Conservation (phyloP, 1,140 invertebrate species). For the Drosophila mayri region DNA sequence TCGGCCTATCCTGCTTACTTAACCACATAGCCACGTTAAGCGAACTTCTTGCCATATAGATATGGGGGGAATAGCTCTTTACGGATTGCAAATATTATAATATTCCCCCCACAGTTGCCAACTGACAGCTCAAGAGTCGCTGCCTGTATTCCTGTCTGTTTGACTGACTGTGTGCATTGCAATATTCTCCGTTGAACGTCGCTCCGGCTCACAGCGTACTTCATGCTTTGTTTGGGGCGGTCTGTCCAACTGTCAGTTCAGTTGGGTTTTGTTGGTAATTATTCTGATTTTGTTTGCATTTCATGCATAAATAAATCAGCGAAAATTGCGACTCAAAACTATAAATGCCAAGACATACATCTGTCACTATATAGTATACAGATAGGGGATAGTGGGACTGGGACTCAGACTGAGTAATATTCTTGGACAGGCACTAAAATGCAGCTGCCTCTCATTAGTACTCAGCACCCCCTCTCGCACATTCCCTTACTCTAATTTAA, state of each 20-base stretch:
- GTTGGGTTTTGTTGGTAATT: slow-evolving; percentile 70
- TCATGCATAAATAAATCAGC: slow-evolving; percentile 71
- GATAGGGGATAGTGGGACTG: not conserved
- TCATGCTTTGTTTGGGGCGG: slow-evolving; percentile 50
- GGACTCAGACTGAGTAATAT: slow-evolving; percentile 7
- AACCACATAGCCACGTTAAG: not conserved
- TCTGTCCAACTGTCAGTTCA: slow-evolving; percentile 52
- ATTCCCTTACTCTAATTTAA: slow-evolving; percentile 58
- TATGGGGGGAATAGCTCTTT: slow-evolving; percentile 5
- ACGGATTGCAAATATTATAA: slow-evolving; percentile 42
- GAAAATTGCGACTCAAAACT: slow-evolving; percentile 60
- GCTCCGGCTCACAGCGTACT: slow-evolving; percentile 5
- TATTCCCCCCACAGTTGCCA: slow-evolving; percentile 41
- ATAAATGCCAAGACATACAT: slow-evolving; percentile 64
- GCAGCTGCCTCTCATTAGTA: slow-evolving; percentile 73
- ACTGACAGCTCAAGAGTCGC: slow-evolving; percentile 41
- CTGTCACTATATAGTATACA: slow-evolving; percentile 37
- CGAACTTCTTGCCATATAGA: slow-evolving; percentile 7
- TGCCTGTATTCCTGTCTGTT: slow-evolving; percentile 34
- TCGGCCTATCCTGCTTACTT: not conserved
- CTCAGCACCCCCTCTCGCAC: slow-evolving; percentile 5
- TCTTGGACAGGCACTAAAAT: slow-evolving; percentile 59
- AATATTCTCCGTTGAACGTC: slow-evolving; percentile 21
- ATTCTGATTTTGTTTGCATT: slow-evolving; percentile 75
- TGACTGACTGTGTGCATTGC: slow-evolving; percentile 11